These are phyloP conservation scores for Ostrea edulis DNA, from an alignment of 1,140 invertebrate genomes.

Conservation along the genomic window DNA sequence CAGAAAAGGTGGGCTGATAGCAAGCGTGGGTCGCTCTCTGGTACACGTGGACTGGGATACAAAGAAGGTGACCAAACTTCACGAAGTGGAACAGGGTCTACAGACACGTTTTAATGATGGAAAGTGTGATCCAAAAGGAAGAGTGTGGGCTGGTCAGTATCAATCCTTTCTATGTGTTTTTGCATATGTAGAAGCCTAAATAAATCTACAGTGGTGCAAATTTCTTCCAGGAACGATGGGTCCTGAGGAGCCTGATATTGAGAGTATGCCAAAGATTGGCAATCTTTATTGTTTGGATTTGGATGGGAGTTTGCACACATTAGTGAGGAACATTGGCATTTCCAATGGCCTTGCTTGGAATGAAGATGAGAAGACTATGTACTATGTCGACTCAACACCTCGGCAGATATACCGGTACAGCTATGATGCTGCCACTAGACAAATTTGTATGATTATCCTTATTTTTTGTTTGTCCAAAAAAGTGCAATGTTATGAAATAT, in stretches of 20 bases:
- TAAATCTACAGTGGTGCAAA: neutral
- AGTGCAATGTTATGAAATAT: too few species aligned
- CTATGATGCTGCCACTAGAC: slow-evolving; percentile 85
- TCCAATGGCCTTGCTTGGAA: slow-evolving; percentile 93
- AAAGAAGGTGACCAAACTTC: slow-evolving; percentile 61
- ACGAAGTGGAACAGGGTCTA: slow-evolving; percentile 83
- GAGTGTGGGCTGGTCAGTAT: slow-evolving; percentile 87
- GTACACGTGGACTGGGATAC: slow-evolving; percentile 65
- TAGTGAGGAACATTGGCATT: slow-evolving; percentile 80
- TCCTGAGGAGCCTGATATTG: neutral
- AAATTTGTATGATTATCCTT: slow-evolving; percentile 82
- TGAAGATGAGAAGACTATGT: slow-evolving; percentile 82
- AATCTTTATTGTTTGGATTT: slow-evolving; percentile 72
- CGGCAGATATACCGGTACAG: slow-evolving; percentile 83
- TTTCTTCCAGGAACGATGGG: slow-evolving; percentile 48
- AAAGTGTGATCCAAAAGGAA: slow-evolving; percentile 89
- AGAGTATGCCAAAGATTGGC: slow-evolving; percentile 57
- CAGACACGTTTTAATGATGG: slow-evolving; percentile 91
- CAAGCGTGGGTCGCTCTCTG: slow-evolving; percentile 57
- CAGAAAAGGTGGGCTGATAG: slow-evolving; percentile 67
- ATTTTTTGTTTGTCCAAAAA: too few species aligned
- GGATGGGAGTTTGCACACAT: slow-evolving; percentile 64
- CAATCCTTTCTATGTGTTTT: neutral
- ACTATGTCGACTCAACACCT: slow-evolving; percentile 79
- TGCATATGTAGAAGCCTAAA: neutral